Base-by-base conservation (phyloP, 2,888 invertebrate genomes). In the Scaptodrosophila latifasciaeformis region DNA sequence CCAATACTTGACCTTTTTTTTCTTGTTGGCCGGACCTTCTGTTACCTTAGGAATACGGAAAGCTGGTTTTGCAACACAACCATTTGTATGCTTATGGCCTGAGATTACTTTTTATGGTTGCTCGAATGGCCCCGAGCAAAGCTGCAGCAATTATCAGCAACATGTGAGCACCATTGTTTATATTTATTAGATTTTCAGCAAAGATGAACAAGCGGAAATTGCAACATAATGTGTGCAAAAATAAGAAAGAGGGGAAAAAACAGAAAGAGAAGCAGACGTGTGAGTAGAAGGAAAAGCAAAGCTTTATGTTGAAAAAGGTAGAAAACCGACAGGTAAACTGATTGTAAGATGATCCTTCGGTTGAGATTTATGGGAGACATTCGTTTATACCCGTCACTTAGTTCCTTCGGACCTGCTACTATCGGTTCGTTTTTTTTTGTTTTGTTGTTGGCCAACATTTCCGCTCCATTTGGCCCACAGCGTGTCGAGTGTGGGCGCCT, bases 311-410 rank as follows among this genome's bases (percentile, higher is more conserved):
- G 27, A 6, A 27, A 27, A 27, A 6, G 27, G 9, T 27, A 27
- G 5, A 27, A 5, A 27, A 5, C 4, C 27, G 27, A 27, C 31
- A 5, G 10, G 31, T n/a, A 5, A 40, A 40, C 57, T 59, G 62
- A 64, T 62, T 65, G 59, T 62, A 56, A 62, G 76, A 63, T 74
- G 71, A 77, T 77, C 62, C 65, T 59, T 64, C n/a, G 7, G 59
- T 50, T 52, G 65, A 65, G 75, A 75, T 77, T 75, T 74, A 75
- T 75, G 71, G 65, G 56, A 62, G 67, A 64, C 75, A 77, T 75
- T 77, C 75, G 64, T 77, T 74, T 62, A 56, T 62, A 62, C 52
- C 47, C 54, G 34, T n/a, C n/a, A n/a, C 35, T 45, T 51, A 54
- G 30, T 24, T 24, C 4, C 24, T 7, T 7, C 24, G 24, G n/a